Conservation (phyloP, 2,113 vertebrate genomes). For the Sinocyclocheilus maitianheensis region DNA sequence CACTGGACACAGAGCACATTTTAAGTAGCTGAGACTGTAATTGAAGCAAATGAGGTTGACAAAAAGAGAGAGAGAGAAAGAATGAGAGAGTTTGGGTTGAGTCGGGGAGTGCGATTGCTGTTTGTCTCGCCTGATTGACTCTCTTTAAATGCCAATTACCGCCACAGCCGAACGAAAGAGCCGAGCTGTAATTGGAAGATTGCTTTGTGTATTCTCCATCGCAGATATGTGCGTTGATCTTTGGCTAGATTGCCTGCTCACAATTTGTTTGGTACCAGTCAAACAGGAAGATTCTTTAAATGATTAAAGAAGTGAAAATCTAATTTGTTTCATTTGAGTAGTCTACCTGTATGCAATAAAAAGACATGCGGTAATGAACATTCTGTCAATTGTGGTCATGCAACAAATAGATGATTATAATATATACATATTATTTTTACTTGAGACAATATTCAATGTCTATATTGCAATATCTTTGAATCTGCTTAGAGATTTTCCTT, state of each 20-base stretch:
- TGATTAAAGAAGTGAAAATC: neutral
- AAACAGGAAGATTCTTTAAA: conserved; percentile 6
- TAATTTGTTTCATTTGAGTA: neutral
- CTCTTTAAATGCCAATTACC: conserved; percentile 45
- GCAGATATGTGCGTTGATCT: conserved; percentile 1
- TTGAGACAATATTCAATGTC: neutral
- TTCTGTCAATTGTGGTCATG: neutral
- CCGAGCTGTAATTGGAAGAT: conserved; percentile 28
- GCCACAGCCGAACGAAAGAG: neutral
- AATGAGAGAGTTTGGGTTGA: conserved; percentile 9
- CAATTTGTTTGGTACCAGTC: conserved; percentile 29
- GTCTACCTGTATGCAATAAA: neutral
- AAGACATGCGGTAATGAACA: neutral
- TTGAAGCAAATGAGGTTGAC: conserved; percentile 18
- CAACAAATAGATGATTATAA: neutral
- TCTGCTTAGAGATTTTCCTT: neutral
- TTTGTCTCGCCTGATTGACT: conserved; percentile 48
- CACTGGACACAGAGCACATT: neutral
- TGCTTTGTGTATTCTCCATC: conserved; percentile 13
- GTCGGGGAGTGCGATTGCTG: neutral
- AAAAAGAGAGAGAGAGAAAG: neutral
- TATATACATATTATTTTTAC: neutral
- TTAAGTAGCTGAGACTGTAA: conserved; percentile 28
- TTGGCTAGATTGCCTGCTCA: neutral
- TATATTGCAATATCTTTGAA: neutral